phyloP scores from a whole-genome alignment of 2,113 vertebrate species.

The Hoplias malabaricus region DNA sequence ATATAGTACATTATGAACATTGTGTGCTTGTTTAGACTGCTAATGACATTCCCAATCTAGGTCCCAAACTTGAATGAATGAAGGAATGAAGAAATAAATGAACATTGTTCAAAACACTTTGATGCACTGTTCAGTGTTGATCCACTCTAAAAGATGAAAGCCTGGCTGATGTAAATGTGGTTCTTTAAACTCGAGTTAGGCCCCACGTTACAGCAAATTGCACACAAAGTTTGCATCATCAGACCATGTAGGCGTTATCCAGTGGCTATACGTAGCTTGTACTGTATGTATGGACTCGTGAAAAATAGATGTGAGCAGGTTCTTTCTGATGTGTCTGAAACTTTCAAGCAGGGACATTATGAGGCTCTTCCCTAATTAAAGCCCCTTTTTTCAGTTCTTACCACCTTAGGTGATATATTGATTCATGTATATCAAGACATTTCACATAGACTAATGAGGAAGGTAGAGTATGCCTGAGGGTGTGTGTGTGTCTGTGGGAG shows the following conservation, averaged over 20 bases:
- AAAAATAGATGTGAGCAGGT: conserved; percentile 8
- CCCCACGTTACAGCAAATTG: neutral
- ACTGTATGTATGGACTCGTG: conserved; percentile 3
- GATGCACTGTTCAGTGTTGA: neutral
- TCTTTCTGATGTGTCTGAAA: neutral
- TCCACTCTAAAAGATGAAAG: neutral
- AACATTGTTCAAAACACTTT: neutral
- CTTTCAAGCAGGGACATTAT: too few species aligned
- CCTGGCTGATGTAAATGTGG: neutral
- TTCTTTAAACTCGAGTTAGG: neutral
- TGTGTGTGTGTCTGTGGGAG: too few species aligned
- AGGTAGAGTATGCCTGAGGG: too few species aligned
- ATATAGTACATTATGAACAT: too few species aligned
- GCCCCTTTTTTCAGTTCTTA: too few species aligned
- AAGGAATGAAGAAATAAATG: neutral
- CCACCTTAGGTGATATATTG: too few species aligned
- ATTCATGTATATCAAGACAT: too few species aligned
- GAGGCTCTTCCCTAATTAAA: too few species aligned
- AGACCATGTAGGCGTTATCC: neutral
- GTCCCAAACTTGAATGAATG: neutral
- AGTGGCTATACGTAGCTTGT: neutral
- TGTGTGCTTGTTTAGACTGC: neutral
- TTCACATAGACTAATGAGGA: too few species aligned
- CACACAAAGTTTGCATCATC: neutral
- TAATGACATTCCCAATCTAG: neutral